phyloP scores from a whole-genome alignment of 2,797 vertebrate genomes.

The Thamnophis elegans region DNA sequence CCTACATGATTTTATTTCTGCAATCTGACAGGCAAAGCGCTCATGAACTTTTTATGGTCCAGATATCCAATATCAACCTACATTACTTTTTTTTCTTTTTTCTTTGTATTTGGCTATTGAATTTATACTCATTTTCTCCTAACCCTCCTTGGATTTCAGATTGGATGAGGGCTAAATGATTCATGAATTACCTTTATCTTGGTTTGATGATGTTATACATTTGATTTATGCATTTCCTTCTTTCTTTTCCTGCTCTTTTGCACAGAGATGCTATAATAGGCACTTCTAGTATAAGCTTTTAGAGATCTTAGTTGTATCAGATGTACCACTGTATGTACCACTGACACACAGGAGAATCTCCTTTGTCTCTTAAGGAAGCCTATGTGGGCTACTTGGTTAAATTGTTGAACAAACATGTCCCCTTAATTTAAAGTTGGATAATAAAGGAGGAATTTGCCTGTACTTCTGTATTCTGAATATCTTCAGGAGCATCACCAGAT shows the following conservation, averaged over 20 bases:
- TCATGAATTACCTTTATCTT: neutral
- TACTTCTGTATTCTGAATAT: neutral
- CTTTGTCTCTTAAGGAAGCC: neutral
- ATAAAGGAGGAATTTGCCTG: neutral
- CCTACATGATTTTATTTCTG: constrained; percentile 27
- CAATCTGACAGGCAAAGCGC: neutral
- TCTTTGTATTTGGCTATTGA: neutral
- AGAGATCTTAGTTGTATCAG: neutral
- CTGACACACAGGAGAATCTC: neutral
- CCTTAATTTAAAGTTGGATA: neutral
- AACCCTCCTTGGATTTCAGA: neutral
- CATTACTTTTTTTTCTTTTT: neutral
- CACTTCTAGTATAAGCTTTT: neutral
- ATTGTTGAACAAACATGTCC: neutral
- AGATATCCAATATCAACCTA: neutral
- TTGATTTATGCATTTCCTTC: neutral
- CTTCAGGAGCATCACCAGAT: neutral
- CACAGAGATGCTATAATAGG: neutral
- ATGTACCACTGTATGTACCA: neutral
- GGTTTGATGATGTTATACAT: neutral
- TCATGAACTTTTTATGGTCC: constrained; percentile 3
- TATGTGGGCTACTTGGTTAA: neutral
- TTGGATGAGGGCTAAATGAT: neutral
- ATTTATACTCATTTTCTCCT: neutral
- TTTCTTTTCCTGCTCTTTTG: neutral